phyloP scores from a whole-genome alignment of 1,140 invertebrate species.

The Orchesella cincta region DNA sequence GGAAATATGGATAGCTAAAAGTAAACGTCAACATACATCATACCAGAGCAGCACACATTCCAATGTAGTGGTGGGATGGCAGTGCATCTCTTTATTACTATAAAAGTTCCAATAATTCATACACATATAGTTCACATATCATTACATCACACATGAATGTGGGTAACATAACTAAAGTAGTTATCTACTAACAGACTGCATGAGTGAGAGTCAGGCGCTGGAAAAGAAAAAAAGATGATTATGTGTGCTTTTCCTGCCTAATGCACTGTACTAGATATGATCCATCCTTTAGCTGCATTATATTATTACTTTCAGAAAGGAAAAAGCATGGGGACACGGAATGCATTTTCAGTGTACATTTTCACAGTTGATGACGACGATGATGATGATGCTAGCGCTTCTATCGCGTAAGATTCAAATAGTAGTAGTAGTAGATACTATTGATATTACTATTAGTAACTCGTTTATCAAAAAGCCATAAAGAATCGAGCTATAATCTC shows the following conservation, averaged over 20 bases:
- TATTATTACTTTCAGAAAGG: not conserved
- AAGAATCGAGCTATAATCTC: constrained; percentile 30
- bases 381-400: not conserved
- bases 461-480: constrained; percentile 50
- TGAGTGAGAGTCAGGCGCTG: too few relatives aligned
- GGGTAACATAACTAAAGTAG: not conserved
- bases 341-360: too few relatives aligned
- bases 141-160: constrained; percentile 7
- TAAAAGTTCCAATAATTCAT: too few relatives aligned
- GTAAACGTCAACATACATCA: too few relatives aligned
- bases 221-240: not conserved
- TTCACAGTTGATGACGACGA: not conserved
- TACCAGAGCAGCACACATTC: too few relatives aligned
- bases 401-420: not conserved
- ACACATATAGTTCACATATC: not conserved
- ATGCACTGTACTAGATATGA: constrained; percentile 1
- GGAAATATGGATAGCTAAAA: too few relatives aligned
- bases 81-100: too few relatives aligned
- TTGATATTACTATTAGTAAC: constrained; percentile 27
- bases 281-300: not conserved
- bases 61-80: too few relatives aligned
- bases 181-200: not conserved
- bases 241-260: not conserved
- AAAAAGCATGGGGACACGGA: not conserved
- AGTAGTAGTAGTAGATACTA: not conserved